Evolutionary conservation across 2,888 invertebrate species (phyloP).

Genomic region (Chaitophorus viminalis): DNA sequence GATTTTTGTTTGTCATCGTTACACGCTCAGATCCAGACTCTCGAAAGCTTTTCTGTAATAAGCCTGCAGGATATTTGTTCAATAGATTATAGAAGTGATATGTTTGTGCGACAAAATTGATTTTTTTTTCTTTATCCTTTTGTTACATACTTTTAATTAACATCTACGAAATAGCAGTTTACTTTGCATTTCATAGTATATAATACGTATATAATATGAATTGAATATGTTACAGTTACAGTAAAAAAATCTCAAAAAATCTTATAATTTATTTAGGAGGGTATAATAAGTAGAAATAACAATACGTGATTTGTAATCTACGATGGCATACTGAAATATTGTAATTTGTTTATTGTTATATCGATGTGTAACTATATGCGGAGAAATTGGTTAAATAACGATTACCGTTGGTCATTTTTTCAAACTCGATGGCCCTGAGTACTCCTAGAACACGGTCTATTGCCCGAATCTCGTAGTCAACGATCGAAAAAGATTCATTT

Average conservation of each 20-base stretch:
- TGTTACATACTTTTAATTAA: too few species aligned
- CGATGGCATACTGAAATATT: too few species aligned
- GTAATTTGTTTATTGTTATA: background rate
- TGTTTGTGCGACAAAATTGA: too few species aligned
- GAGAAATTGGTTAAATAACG: slow-evolving; percentile 35
- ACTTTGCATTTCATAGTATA: background rate
- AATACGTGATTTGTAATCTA: background rate
- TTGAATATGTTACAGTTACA: background rate
- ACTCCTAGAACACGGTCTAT: slow-evolving; percentile 14
- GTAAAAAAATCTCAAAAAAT: background rate
- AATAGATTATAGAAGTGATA: too few species aligned
- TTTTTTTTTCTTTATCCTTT: too few species aligned
- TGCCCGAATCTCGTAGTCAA: slow-evolving; percentile 16
- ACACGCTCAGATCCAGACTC: too few species aligned
- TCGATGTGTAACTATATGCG: background rate
- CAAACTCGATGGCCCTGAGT: slow-evolving; percentile 28
- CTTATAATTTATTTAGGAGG: background rate
- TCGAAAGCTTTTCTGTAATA: too few species aligned
- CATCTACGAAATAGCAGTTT: too few species aligned
- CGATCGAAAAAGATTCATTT: slow-evolving; percentile 32
- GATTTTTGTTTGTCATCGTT: background rate
- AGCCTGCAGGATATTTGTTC: too few species aligned
- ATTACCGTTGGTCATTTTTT: slow-evolving; percentile 37
- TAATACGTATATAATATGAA: too few species aligned
- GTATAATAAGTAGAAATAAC: background rate